Percentiles rank a stretch among this genome's conserved stretches.
These are phyloP conservation scores for Pollenia griseotomentosa DNA, from an alignment of 2,888 invertebrate genomes.

Conservation along the genomic window DNA sequence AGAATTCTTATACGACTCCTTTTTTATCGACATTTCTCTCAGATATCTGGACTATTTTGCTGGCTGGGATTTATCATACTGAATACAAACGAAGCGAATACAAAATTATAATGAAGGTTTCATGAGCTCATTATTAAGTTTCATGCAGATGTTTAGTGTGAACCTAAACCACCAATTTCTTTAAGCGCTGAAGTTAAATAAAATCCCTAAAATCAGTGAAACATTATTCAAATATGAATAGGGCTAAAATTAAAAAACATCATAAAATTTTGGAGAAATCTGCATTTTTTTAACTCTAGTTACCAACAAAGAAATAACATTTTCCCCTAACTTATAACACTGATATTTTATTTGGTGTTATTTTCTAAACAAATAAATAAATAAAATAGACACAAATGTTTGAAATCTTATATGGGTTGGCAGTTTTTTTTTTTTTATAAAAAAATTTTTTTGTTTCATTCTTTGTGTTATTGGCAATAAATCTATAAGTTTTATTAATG, in stretches of 20 bases:
- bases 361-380: slow-evolving; percentile 64
- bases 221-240: no score
- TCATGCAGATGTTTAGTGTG: no score
- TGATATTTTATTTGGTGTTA: slow-evolving; percentile 35
- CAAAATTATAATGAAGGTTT: no score
- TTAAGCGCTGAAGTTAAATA: no score
- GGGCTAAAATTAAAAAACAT: neutral
- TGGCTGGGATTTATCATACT: no score
- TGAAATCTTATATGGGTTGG: slow-evolving; percentile 51
- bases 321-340: slow-evolving; percentile 41
- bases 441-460: slow-evolving; percentile 15
- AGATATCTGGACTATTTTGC: no score
- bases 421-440: slow-evolving; percentile 50
- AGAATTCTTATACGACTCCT: no score
- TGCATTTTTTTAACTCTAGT: neutral
- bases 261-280: neutral
- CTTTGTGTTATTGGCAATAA: slow-evolving; percentile 54
- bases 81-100: no score
- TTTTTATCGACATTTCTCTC: no score
- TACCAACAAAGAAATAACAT: slow-evolving; percentile 10
- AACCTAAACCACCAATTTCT: no score
- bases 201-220: no score
- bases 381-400: slow-evolving; percentile 39
- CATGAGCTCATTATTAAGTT: no score
- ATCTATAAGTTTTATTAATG: slow-evolving; percentile 48